Conservation (phyloP, 2,113 vertebrate genomes). For the Tinamus guttatus region DNA sequence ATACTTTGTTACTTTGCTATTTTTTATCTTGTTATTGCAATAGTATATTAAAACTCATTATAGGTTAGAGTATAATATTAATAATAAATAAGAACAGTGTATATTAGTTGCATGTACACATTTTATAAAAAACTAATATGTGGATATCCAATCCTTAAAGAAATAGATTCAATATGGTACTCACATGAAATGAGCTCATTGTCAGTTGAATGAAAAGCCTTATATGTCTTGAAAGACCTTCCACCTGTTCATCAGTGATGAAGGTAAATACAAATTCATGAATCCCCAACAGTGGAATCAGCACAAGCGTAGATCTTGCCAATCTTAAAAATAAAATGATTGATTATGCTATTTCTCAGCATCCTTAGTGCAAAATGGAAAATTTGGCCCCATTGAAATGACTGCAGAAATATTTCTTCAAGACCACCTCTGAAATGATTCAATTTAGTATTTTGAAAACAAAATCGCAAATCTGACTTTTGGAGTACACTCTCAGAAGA, state of each 20-base stretch:
- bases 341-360: background rate
- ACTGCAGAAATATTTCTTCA: background rate
- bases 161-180: slow-evolving; percentile 2
- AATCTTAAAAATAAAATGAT: slow-evolving; percentile 78
- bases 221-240: slow-evolving; percentile 81
- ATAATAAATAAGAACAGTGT: background rate
- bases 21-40: background rate
- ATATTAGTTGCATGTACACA: background rate
- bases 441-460: background rate
- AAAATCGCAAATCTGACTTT: background rate
- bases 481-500: background rate
- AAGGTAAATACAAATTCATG: slow-evolving; percentile 92
- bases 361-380: background rate
- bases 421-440: background rate
- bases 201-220: slow-evolving; percentile 90
- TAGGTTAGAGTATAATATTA: background rate
- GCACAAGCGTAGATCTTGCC: slow-evolving; percentile 90
- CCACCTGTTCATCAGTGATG: slow-evolving; percentile 87
- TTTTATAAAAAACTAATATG: background rate
- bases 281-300: slow-evolving; percentile 93
- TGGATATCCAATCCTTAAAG: background rate
- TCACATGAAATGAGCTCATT: slow-evolving; percentile 93
- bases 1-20: background rate
- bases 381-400: background rate
- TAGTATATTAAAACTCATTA: background rate